Evolutionary conservation across 1,140 invertebrate genomes (phyloP).

Genomic region (Muscidifurax raptorellus): DNA sequence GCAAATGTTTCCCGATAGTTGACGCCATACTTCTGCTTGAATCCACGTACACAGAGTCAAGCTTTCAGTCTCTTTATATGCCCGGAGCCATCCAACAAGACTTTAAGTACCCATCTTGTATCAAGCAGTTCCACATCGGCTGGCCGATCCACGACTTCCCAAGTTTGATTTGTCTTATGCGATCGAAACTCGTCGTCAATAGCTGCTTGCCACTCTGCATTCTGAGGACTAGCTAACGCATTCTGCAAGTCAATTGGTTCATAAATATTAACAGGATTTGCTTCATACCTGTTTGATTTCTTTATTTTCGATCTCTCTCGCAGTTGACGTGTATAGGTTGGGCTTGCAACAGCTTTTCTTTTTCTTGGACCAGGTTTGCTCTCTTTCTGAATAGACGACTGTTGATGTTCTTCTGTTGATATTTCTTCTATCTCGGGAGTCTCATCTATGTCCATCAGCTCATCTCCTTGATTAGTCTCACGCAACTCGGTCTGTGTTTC

Average conservation of each 20-base stretch:
- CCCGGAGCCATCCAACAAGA: neutral
- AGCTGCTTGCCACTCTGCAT: constrained; percentile 56
- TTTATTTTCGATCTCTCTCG: neutral
- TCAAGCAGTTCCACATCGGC: constrained; percentile 34
- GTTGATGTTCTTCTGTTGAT: no score
- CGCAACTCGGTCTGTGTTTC: no score
- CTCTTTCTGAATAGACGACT: no score
- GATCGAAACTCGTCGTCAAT: constrained; percentile 60
- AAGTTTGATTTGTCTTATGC: constrained; percentile 58
- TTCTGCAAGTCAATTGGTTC: neutral
- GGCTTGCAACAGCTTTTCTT: neutral
- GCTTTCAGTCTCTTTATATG: neutral
- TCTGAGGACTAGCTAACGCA: constrained; percentile 37
- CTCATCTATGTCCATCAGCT: neutral
- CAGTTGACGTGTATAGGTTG: neutral
- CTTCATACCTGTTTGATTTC: neutral
- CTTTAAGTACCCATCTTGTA: constrained; percentile 1
- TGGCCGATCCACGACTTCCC: constrained; percentile 57
- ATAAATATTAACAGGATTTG: neutral
- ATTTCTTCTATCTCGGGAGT: no score
- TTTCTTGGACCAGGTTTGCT: no score
- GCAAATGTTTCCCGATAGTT: neutral
- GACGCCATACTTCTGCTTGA: neutral
- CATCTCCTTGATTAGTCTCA: no score
- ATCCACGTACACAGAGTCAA: neutral